Evolutionary conservation across 2,797 vertebrate genomes (phyloP).

Genomic region (Coranthus polyacanthus): DNA sequence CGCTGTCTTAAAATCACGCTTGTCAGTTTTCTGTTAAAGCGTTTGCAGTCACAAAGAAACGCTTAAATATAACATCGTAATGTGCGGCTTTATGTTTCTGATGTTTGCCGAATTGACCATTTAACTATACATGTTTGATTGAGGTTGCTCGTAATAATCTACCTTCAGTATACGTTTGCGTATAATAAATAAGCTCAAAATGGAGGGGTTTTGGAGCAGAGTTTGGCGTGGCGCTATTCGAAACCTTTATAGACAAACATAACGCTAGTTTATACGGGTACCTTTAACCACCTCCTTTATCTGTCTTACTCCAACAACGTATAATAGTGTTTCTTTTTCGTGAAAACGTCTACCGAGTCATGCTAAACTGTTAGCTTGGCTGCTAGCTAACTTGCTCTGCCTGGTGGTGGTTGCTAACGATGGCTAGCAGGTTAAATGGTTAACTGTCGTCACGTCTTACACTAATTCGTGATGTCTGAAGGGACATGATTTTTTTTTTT

Average conservation of each 20-base stretch:
- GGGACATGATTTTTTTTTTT: neutral
- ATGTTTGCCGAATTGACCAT: slow-evolving; percentile 4
- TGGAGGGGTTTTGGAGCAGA: fast-evolving
- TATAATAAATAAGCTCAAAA: neutral
- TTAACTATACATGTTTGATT: fast-evolving
- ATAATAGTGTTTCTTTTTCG: too few species aligned
- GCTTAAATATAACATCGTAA: neutral
- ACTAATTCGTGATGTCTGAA: neutral
- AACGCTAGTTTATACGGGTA: fast-evolving
- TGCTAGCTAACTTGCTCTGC: neutral
- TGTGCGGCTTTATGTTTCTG: fast-evolving
- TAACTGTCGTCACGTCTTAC: neutral
- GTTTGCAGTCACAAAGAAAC: neutral
- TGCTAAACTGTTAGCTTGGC: neutral
- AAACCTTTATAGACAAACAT: fast-evolving
- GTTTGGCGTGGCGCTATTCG: neutral
- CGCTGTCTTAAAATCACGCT: too few species aligned
- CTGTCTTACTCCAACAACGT: too few species aligned
- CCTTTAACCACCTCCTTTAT: too few species aligned
- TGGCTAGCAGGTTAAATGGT: slow-evolving; percentile 31
- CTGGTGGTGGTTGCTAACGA: neutral
- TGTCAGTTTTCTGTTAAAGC: too few species aligned
- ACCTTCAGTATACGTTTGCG: fast-evolving
- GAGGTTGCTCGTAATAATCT: fast-evolving
- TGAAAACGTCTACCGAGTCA: fast-evolving